Percentiles rank a stretch among this genome's conserved stretches.
phyloP scores from a whole-genome alignment of 1,140 invertebrate species.

The Leptinotarsa undecemlineata region DNA sequence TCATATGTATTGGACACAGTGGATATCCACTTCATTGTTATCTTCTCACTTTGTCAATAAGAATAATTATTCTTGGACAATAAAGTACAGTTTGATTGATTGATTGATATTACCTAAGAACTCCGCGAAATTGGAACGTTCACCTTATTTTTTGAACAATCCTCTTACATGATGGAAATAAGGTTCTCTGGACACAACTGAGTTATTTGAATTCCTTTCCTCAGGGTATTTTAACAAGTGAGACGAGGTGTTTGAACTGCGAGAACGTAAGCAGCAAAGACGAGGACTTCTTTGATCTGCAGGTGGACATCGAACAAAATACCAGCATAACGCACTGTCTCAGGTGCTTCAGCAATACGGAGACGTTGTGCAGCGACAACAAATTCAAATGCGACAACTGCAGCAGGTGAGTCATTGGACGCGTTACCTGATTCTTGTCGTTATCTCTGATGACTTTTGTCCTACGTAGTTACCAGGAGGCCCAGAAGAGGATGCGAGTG shows the following conservation, averaged over 20 bases:
- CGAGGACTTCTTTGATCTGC: conserved; percentile 98
- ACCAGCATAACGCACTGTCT: conserved; percentile 99
- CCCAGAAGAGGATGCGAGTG: conserved; percentile 95
- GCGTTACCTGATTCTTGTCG: not conserved
- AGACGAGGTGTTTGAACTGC: conserved; percentile 98
- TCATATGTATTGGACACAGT: too few relatives aligned
- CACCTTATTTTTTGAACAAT: too few relatives aligned
- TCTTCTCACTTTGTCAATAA: too few relatives aligned
- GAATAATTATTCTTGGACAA: too few relatives aligned
- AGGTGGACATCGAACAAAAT: conserved; percentile 99
- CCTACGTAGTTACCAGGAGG: conserved; percentile 97
- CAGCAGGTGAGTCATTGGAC: conserved; percentile 33
- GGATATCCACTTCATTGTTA: too few relatives aligned
- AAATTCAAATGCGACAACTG: conserved; percentile 99
- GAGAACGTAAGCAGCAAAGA: conserved; percentile 99
- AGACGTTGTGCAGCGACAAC: conserved; percentile 98
- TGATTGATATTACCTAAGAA: too few relatives aligned
- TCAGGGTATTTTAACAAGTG: conserved; percentile 93
- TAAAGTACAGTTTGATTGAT: too few relatives aligned
- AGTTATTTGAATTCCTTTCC: too few relatives aligned
- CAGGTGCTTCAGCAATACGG: conserved; percentile 96
- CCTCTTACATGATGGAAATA: too few relatives aligned
- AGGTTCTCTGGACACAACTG: too few relatives aligned
- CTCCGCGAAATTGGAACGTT: too few relatives aligned
- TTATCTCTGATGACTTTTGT: conserved; percentile 12